Evolutionary conservation across 2,113 vertebrate species (phyloP).

Genomic region (Misgurnus anguillicaudatus): DNA sequence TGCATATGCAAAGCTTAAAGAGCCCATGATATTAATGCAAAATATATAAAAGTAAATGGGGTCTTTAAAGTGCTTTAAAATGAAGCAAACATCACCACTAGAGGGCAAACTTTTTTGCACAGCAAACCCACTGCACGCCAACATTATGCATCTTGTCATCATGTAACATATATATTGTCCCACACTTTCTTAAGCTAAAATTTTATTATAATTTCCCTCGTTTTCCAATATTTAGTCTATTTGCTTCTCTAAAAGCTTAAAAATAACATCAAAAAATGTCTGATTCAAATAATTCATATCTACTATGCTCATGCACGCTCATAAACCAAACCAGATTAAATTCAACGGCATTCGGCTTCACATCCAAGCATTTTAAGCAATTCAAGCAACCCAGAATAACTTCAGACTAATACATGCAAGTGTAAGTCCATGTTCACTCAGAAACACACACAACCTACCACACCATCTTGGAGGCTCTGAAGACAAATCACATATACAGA

Average conservation of each 20-base stretch:
- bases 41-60: not conserved
- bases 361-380: not conserved
- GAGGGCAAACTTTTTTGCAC: not conserved
- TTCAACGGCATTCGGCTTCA: not conserved
- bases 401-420: conserved; percentile 44
- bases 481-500: conserved; percentile 49
- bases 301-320: not conserved
- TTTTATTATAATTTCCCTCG: too few relatives aligned
- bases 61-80: not conserved
- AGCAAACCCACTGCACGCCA: not conserved
- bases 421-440: conserved; percentile 13
- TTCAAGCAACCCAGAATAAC: conserved; percentile 34
- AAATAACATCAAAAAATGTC: too few relatives aligned
- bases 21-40: too few relatives aligned
- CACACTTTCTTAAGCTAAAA: too few relatives aligned
- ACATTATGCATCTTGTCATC: not conserved
- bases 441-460: conserved; percentile 64
- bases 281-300: too few relatives aligned
- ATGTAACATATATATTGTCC: too few relatives aligned
- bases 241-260: too few relatives aligned
- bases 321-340: not conserved
- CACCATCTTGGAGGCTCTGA: conserved; percentile 74
- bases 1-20: too few relatives aligned
- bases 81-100: not conserved
- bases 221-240: too few relatives aligned